These are phyloP conservation scores for Thalassoma bifasciatum DNA, from an alignment of 2,113 vertebrate species.

Conservation along the genomic window DNA sequence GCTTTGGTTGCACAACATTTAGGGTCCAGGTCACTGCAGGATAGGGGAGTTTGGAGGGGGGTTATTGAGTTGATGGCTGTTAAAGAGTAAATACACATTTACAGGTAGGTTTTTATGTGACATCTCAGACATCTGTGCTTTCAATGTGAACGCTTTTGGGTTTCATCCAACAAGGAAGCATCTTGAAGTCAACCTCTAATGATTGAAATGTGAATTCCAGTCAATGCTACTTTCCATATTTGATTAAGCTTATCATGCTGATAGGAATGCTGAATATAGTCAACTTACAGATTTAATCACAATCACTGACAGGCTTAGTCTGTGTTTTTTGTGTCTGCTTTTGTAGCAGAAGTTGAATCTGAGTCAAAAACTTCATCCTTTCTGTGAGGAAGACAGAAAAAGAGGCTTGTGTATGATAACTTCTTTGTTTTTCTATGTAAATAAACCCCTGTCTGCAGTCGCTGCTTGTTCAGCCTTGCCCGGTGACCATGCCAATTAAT, in stretches of 20 bases:
- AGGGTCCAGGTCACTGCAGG: neutral
- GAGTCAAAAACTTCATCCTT: neutral
- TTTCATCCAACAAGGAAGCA: neutral
- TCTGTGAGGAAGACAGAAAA: neutral
- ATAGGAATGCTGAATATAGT: neutral
- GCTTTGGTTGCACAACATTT: slow-evolving; percentile 20
- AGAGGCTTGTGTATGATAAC: neutral
- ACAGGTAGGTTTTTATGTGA: neutral
- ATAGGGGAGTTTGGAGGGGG: slow-evolving; percentile 32
- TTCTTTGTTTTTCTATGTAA: slow-evolving; percentile 36
- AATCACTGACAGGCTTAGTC: neutral
- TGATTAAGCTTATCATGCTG: too few species aligned
- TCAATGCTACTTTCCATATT: neutral
- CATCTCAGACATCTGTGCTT: neutral
- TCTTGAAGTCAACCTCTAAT: neutral
- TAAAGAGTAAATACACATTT: neutral
- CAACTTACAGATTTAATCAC: too few species aligned
- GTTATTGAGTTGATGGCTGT: slow-evolving; percentile 6
- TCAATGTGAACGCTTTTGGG: too few species aligned
- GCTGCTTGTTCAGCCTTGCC: slow-evolving; percentile 11
- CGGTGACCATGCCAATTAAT: slow-evolving; percentile 46
- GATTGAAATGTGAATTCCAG: too few species aligned
- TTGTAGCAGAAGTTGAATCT: too few species aligned
- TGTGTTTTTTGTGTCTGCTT: too few species aligned
- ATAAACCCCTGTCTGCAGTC: slow-evolving; percentile 13